Conservation (phyloP, 2,113 vertebrate species). For the Chamaea fasciata region DNA sequence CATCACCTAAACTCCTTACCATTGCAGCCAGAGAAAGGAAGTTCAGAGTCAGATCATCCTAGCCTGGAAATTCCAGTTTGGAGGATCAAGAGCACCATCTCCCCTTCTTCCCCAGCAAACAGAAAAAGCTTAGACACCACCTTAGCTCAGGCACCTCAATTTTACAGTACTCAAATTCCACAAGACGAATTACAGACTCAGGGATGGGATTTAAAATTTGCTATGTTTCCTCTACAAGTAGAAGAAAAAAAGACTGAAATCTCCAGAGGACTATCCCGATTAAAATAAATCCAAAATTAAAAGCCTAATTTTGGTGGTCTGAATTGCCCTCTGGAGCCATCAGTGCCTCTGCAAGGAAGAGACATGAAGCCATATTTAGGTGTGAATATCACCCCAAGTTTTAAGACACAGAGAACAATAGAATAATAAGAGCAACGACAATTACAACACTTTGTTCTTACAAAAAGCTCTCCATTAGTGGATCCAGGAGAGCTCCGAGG, state of each 20-base stretch:
- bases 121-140: not conserved
- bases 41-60: not conserved
- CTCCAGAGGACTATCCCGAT: not conserved
- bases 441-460: not conserved
- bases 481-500: not conserved
- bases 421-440: not conserved
- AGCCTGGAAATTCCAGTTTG: not conserved
- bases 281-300: not conserved
- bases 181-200: not conserved
- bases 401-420: not conserved
- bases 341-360: not conserved
- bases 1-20: not conserved
- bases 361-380: accelerated
- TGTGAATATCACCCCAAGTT: not conserved
- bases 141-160: not conserved
- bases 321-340: not conserved
- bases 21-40: not conserved
- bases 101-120: not conserved
- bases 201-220: not conserved
- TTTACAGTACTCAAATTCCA: not conserved
- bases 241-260: not conserved
- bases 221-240: accelerated
- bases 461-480: not conserved
- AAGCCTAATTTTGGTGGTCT: not conserved
- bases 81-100: not conserved